phyloP scores from a whole-genome alignment of 2,797 vertebrate species.

The Kryptolebias ocellatus region DNA sequence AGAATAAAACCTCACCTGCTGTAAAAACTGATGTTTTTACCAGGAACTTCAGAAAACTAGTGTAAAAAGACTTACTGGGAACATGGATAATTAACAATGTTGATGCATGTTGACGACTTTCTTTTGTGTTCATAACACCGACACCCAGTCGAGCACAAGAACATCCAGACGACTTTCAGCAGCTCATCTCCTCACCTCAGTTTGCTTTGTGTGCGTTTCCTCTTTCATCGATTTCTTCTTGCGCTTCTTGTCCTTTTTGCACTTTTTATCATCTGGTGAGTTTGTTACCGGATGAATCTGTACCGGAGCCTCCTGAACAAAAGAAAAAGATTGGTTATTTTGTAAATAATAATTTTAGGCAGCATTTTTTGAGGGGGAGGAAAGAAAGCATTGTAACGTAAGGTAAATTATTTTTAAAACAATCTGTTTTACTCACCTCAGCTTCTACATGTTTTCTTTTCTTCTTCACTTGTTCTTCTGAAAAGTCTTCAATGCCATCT shows the following conservation, averaged over 20 bases:
- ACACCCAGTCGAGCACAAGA: background rate
- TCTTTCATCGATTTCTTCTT: conserved; percentile 48
- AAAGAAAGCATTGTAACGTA: too few relatives aligned
- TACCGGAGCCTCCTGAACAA: conserved; percentile 41
- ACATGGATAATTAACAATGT: too few relatives aligned
- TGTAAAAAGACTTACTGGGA: too few relatives aligned
- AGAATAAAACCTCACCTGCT: background rate
- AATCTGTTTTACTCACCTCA: conserved; percentile 47
- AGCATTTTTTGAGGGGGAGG: background rate
- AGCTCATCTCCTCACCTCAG: conserved; percentile 43
- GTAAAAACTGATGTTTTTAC: background rate
- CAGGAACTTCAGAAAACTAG: too few relatives aligned
- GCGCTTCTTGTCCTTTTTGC: conserved; percentile 56
- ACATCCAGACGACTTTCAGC: background rate
- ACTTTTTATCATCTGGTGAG: conserved; percentile 18
- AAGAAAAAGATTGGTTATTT: conserved; percentile 5
- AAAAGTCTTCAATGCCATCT: conserved; percentile 1
- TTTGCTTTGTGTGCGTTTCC: conserved; percentile 4
- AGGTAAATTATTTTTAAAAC: background rate
- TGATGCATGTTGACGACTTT: too few relatives aligned
- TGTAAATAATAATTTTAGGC: background rate
- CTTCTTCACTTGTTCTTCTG: conserved; percentile 40
- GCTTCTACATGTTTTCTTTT: conserved; percentile 54
- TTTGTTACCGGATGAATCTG: conserved; percentile 22
- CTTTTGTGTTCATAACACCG: background rate